Evolutionary conservation across 2,113 vertebrate species (phyloP), one percentile per base, ranked within the genome.

Genomic region (Otocyon megalotis): DNA sequence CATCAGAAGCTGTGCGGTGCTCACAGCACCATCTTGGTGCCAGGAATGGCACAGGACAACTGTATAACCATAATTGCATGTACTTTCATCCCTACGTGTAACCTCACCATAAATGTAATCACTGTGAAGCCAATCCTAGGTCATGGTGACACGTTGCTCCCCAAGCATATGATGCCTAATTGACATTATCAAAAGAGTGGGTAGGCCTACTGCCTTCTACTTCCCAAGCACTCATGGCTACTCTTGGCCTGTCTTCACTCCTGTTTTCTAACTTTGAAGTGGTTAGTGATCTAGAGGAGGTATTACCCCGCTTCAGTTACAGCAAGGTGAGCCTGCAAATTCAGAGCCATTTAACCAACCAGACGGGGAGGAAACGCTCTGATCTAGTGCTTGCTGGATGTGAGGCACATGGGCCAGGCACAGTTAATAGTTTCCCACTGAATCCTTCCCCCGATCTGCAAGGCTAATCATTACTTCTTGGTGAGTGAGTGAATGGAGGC

Each of bases 41-140:
- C 77, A 87, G 77, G 58, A 69, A 62, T 3, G 30, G 77, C 37
- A 8, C 0, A 1, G 1, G 28, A 32, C 88, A 62, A 26, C 2
- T 3, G 2, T 50, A 14, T 2, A 74, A 50, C 32, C 2, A 0
- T 76, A 28, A 26, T 0, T n/a, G 15, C 37, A 48, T 0, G 0
- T 30, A 37, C 16, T 15, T 56, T 77, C 81, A 67, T 2, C 11
- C 0, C 0, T 3, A 62, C 13, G 2, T 77, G 15, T 50, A 17
- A 76, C 43, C 3, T 43, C 24, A 76, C 72, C 43, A 28, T 48
- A 76, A 16, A 48, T 26, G 43, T 15, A 48, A 30, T 30, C 14
- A 9, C 53, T 6, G 12, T 58, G 54, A 17, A 76, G 11, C 22
- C 20, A 4, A n/a, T 32, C 5, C 72, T 0, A 3, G 50, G 10